Base-by-base conservation (phyloP, 2,797 vertebrate species). In the Sebastes jordani region DNA sequence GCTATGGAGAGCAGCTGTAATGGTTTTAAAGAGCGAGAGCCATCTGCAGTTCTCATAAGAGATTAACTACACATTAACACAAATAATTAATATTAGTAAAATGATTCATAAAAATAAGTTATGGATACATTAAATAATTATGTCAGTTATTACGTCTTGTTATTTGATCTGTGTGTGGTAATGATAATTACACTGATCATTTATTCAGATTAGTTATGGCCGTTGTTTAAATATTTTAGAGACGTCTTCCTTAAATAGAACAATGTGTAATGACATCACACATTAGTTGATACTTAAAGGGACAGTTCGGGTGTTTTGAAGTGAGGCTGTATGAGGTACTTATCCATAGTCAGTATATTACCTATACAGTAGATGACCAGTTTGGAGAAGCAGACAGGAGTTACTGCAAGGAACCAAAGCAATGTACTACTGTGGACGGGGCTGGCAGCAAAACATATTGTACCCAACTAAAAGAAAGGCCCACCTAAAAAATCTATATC, bases 51-150 rank as follows among this genome's bases (percentile, higher is more conserved):
- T 73, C 58, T 73, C 55, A 69, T 71, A 27, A 38, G 8, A 67
- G 29, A 80, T 55, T 9, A 74, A 81, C 18, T 6, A 62, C 42
- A 71, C 25, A 74, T 74, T 65, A 61, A 20, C 4, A 75, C 65
- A 60, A 81, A 80, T 66, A 74, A 79, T 82, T 66, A 68, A 34
- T 23, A 83, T 80, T 61, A 42, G 60, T 69, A 49, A 73, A 78
- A 70, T 62, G 3, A 81, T 74, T 77, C 27, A 85, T 64, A 38
- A 74, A 30, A 20, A 75, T 71, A n/a, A 52, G 25, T 68, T 76
- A 69, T 78, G n/a, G 80, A 61, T 74, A 38, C 25, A 74, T 66
- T 1, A 11, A 68, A 11, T 65, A 58, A 75, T 85, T 75, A 52
- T 64, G 58, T 71, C 55, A 61, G 38, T 55, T 78, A 82, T 74